Conservation (phyloP, 2,113 vertebrate genomes). For the Chiloscyllium plagiosum region DNA sequence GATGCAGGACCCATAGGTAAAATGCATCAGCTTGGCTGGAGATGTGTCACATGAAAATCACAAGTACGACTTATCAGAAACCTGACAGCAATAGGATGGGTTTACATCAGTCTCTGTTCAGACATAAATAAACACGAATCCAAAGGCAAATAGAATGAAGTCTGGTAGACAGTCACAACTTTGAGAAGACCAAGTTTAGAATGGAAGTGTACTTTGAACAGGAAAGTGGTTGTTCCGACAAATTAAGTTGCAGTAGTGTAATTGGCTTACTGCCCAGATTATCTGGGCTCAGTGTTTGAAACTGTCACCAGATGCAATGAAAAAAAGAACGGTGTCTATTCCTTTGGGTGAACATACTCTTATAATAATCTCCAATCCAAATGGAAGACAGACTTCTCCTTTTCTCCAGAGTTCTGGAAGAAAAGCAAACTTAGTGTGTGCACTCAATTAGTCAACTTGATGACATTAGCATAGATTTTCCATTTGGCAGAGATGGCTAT, state of each 20-base stretch:
- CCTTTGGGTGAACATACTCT: conserved; percentile 4
- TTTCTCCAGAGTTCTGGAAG: neutral
- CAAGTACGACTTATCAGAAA: neutral
- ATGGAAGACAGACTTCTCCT: neutral
- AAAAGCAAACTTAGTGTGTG: neutral
- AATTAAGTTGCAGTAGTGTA: neutral
- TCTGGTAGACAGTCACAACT: conserved; percentile 15
- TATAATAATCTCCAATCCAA: neutral
- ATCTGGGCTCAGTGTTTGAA: neutral
- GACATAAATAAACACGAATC: conserved; percentile 11
- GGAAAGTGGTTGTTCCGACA: neutral
- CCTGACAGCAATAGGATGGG: neutral
- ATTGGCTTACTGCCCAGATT: neutral
- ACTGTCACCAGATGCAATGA: neutral
- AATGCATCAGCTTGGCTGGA: neutral
- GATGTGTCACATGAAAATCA: neutral
- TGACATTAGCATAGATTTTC: conserved; percentile 6
- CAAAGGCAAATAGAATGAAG: conserved; percentile 6
- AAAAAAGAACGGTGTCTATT: neutral
- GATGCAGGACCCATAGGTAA: neutral
- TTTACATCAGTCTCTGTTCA: conserved; percentile 20
- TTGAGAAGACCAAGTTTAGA: neutral
- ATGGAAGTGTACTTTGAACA: conserved; percentile 24
- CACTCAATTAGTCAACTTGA: neutral
- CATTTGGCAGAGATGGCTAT: neutral